phyloP scores from a whole-genome alignment of 2,113 vertebrate genomes.

The Cololabis saira region DNA sequence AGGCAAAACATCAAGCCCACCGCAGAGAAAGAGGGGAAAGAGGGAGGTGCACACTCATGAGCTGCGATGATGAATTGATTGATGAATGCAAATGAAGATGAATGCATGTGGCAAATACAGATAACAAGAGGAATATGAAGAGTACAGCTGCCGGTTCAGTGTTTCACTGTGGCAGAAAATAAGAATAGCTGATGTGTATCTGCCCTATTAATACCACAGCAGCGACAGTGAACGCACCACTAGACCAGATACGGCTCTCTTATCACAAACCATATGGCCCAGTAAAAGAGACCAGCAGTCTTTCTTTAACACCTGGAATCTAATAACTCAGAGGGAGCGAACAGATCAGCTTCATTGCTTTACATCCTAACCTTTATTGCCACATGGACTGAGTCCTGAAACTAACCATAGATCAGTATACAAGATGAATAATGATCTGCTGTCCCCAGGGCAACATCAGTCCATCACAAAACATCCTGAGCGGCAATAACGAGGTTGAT shows the following conservation, averaged over 20 bases:
- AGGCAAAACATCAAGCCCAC: slow-evolving; percentile 30
- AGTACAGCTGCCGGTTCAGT: slow-evolving; percentile 52
- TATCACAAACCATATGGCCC: slow-evolving; percentile 45
- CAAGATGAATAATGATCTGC: slow-evolving; percentile 22
- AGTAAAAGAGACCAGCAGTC: slow-evolving; percentile 26
- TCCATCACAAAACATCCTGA: slow-evolving; percentile 24
- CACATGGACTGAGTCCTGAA: slow-evolving; percentile 50
- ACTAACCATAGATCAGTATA: slow-evolving; percentile 39
- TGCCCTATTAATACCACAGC: slow-evolving; percentile 62
- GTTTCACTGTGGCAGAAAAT: slow-evolving; percentile 41
- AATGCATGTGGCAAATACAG: slow-evolving; percentile 68
- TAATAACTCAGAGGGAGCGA: slow-evolving; percentile 34
- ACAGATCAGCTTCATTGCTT: slow-evolving; percentile 45
- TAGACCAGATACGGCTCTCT: slow-evolving; percentile 54
- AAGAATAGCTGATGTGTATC: slow-evolving; percentile 68
- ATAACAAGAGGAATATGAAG: slow-evolving; percentile 70
- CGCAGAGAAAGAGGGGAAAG: slow-evolving; percentile 26
- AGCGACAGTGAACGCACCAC: slow-evolving; percentile 52
- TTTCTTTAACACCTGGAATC: slow-evolving; percentile 57
- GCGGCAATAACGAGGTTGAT: slow-evolving; percentile 11
- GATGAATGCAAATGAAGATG: slow-evolving; percentile 78
- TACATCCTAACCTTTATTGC: slow-evolving; percentile 44
- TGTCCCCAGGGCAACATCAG: slow-evolving; percentile 20
- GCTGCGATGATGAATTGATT: slow-evolving; percentile 74
- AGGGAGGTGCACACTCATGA: slow-evolving; percentile 13